A percentile compares a stretch with the other conserved stretches of the same genome.
These are phyloP conservation scores for Nycteola revayana DNA, from an alignment of 2,888 invertebrate genomes.

Conservation along the genomic window DNA sequence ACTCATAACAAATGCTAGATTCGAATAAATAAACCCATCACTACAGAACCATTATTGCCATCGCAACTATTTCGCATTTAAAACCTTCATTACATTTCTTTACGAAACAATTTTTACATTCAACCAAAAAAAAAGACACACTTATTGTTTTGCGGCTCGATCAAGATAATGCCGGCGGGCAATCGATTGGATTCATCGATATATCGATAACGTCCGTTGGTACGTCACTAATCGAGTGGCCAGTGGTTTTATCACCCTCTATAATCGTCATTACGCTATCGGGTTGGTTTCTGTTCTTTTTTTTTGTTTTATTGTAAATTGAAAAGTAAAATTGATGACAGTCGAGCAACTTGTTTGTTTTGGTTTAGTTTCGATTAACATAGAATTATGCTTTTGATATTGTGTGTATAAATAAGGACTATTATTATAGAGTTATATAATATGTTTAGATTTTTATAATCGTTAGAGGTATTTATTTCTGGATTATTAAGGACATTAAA, in stretches of 20 bases:
- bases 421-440: too few relatives aligned
- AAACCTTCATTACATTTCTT: constrained; percentile 31
- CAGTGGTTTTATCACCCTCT: constrained; percentile 67
- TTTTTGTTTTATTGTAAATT: constrained; percentile 42
- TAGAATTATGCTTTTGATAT: too few relatives aligned
- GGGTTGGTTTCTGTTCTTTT: constrained; percentile 33
- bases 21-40: too few relatives aligned
- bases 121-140: constrained; percentile 41
- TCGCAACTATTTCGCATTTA: constrained; percentile 19
- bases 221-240: constrained; percentile 73
- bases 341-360: constrained; percentile 25
- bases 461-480: too few relatives aligned
- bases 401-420: too few relatives aligned
- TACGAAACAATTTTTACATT: constrained; percentile 28
- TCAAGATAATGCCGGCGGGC: constrained; percentile 60
- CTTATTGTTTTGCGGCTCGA: constrained; percentile 66
- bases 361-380: constrained; percentile 6
- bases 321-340: constrained; percentile 31
- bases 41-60: too few relatives aligned
- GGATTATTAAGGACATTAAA: too few relatives aligned
- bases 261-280: constrained; percentile 65
- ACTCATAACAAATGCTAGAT: too few relatives aligned
- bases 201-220: constrained; percentile 68
- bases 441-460: too few relatives aligned
- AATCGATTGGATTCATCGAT: constrained; percentile 56